These are phyloP conservation scores for Microchrysa polita DNA, from an alignment of 2,888 invertebrate genomes.

Conservation along the genomic window DNA sequence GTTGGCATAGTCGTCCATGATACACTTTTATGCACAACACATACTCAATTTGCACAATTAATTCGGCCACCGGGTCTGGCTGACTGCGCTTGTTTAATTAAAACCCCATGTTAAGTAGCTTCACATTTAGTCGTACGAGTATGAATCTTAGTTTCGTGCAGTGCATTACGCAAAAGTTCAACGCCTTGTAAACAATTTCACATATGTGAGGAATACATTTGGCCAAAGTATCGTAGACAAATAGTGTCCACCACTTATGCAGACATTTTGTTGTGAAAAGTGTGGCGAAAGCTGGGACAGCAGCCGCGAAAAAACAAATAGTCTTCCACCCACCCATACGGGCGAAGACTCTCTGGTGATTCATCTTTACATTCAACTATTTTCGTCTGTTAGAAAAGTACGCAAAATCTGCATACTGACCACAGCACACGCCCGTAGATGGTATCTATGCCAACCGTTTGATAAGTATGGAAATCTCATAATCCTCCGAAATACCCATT, in stretches of 20 bases:
- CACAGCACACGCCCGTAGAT: constrained; percentile 9
- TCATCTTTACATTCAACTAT: constrained; percentile 5
- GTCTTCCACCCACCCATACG: background rate
- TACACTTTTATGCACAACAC: background rate
- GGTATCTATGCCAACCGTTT: constrained; percentile 19
- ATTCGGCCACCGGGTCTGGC: background rate
- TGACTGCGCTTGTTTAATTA: background rate
- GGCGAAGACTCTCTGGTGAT: background rate
- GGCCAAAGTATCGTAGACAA: background rate
- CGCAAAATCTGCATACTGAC: background rate
- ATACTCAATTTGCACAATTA: constrained; percentile 1
- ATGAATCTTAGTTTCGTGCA: background rate
- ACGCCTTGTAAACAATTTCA: constrained; percentile 30
- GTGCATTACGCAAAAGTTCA: constrained; percentile 28
- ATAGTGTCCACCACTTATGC: background rate
- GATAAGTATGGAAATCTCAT: background rate
- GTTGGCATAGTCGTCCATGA: background rate
- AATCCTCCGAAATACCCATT: background rate
- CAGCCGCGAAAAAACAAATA: constrained; percentile 3
- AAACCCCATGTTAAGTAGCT: background rate
- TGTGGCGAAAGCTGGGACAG: background rate
- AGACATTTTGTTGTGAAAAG: background rate
- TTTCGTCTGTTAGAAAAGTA: background rate
- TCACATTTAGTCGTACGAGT: too few relatives aligned
- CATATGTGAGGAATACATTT: background rate